Evolutionary conservation across 2,888 invertebrate genomes (phyloP).

Genomic region (Drosophila kanekoi): DNA sequence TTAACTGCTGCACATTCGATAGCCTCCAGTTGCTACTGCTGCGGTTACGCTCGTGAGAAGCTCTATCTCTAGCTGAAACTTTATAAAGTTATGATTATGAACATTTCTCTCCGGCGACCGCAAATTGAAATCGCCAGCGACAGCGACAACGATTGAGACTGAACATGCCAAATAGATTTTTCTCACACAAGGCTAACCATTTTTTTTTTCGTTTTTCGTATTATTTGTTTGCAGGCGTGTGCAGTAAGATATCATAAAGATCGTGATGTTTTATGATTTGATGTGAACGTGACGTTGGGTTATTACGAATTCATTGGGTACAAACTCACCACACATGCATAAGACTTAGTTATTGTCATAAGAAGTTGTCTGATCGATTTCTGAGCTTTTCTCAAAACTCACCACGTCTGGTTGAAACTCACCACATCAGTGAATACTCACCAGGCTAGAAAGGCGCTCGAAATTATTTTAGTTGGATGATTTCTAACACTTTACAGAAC

Average conservation of each 20-base stretch:
- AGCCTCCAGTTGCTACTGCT: slow-evolving; percentile 41
- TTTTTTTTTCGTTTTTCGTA: slow-evolving; percentile 11
- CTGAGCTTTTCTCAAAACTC: background rate
- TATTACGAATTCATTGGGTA: slow-evolving; percentile 15
- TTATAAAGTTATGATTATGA: slow-evolving; percentile 65
- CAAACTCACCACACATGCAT: slow-evolving; percentile 14
- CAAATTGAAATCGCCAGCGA: slow-evolving; percentile 55
- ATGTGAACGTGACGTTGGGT: slow-evolving; percentile 25
- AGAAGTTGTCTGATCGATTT: background rate
- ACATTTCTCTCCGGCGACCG: slow-evolving; percentile 51
- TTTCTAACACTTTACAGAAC: background rate
- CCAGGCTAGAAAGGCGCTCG: background rate
- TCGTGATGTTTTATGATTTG: slow-evolving; percentile 42
- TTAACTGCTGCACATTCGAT: slow-evolving; percentile 49
- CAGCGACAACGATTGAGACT: slow-evolving; percentile 20
- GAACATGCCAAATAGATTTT: slow-evolving; percentile 37
- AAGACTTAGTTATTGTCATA: background rate
- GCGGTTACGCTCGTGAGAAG: slow-evolving; percentile 72
- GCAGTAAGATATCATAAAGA: slow-evolving; percentile 25
- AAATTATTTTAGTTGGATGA: background rate
- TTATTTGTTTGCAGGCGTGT: slow-evolving; percentile 30
- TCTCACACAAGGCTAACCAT: slow-evolving; percentile 49
- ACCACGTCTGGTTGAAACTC: slow-evolving; percentile 4
- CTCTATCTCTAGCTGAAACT: slow-evolving; percentile 26
- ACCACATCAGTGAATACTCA: background rate